A percentile compares a stretch with the other conserved stretches of the same genome.
phyloP scores from a whole-genome alignment of 2,113 vertebrate species.

The Okapia johnstoni region DNA sequence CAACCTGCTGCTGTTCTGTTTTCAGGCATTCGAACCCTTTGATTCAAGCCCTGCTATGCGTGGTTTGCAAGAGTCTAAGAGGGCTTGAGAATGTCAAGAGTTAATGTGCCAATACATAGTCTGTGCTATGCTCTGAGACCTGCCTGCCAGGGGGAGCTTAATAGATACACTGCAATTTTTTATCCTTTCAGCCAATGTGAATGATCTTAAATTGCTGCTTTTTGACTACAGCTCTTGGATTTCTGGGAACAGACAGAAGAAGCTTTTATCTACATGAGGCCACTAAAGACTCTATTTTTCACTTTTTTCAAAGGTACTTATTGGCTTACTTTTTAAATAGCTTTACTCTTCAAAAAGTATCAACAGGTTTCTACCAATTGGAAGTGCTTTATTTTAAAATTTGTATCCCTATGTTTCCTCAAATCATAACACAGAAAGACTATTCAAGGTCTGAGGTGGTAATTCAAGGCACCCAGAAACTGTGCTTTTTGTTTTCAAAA shows the following conservation, averaged over 20 bases:
- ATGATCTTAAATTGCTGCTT: constrained; percentile 51
- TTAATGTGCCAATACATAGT: background rate
- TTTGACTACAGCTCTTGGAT: constrained; percentile 25
- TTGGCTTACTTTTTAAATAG: constrained; percentile 48
- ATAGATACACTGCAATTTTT: constrained; percentile 42
- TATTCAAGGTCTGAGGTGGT: background rate
- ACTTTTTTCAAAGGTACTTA: constrained; percentile 23
- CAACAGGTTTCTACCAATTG: constrained; percentile 26
- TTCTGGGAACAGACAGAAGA: constrained; percentile 47
- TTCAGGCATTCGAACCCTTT: background rate
- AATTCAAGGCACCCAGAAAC: background rate
- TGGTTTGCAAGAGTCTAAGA: background rate
- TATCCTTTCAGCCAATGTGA: constrained; percentile 34
- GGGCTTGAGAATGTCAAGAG: background rate
- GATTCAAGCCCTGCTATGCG: background rate
- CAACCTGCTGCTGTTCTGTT: constrained; percentile 7
- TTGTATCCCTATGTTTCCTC: background rate
- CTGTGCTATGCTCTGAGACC: background rate
- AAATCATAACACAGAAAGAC: background rate
- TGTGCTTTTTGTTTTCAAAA: background rate
- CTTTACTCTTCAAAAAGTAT: background rate
- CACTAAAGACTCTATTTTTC: background rate
- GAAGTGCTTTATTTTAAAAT: constrained; percentile 41
- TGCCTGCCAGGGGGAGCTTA: background rate
- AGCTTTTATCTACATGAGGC: background rate